A percentile compares a stretch with the other conserved stretches of the same genome.
phyloP scores from a whole-genome alignment of 2,797 vertebrate genomes.

The Channa striata region DNA sequence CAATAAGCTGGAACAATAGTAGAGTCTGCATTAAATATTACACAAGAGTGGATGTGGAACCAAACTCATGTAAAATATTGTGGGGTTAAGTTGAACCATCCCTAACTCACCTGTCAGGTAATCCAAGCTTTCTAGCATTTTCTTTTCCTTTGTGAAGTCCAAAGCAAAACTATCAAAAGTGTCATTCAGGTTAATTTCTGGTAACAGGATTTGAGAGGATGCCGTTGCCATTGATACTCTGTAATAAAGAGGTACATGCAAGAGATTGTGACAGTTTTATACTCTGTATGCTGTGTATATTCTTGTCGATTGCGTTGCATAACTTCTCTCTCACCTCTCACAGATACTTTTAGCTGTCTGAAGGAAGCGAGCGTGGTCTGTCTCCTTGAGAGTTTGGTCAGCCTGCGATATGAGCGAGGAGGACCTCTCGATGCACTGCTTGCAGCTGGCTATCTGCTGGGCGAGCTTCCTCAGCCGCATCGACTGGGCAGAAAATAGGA shows the following conservation, averaged over 20 bases:
- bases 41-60: neutral
- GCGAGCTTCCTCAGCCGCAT: constrained; percentile 94
- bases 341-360: constrained; percentile 97
- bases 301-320: neutral
- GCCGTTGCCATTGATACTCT: constrained; percentile 99
- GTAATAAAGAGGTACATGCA: constrained; percentile 46
- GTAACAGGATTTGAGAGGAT: constrained; percentile 97
- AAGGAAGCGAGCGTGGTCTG: constrained; percentile 93
- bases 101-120: constrained; percentile 93
- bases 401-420: constrained; percentile 96
- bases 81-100: neutral
- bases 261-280: constrained; percentile 5
- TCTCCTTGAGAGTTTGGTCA: constrained; percentile 95
- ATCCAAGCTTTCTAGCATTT: constrained; percentile 96
- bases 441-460: constrained; percentile 97
- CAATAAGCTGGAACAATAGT: too few species aligned
- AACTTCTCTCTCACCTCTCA: constrained; percentile 87
- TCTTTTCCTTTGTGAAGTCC: constrained; percentile 98
- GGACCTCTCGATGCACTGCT: constrained; percentile 97
- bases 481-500: constrained; percentile 80
- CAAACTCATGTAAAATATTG: neutral
- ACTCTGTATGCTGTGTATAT: neutral
- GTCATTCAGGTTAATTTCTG: constrained; percentile 98
- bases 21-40: too few species aligned
- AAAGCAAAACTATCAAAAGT: constrained; percentile 97